These are phyloP conservation scores for Mandrillus leucophaeus DNA, from an alignment of 2,113 vertebrate species.

Conservation along the genomic window DNA sequence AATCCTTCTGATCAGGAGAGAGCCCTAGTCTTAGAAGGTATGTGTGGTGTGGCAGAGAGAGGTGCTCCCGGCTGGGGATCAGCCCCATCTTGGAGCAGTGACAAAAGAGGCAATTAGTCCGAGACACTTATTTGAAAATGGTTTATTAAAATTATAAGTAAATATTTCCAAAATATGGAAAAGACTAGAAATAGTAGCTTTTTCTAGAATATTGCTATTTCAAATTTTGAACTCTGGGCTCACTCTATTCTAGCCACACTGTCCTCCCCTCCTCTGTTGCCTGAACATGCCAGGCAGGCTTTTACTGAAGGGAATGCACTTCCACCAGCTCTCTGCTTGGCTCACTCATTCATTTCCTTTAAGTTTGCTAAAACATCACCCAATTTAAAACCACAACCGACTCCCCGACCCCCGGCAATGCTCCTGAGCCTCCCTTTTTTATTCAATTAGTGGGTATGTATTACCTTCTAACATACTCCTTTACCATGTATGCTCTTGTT, in stretches of 20 bases:
- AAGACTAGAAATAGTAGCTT: background rate
- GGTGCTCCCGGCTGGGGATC: background rate
- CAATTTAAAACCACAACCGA: background rate
- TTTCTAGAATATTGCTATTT: background rate
- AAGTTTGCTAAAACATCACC: background rate
- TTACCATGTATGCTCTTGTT: rapidly evolving
- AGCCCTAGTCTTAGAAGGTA: background rate
- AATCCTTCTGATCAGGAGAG: background rate
- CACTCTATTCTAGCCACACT: background rate
- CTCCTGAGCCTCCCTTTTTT: background rate
- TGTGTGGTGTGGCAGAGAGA: background rate
- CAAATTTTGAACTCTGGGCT: background rate
- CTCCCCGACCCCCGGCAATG: too few species aligned
- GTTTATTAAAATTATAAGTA: slow-evolving; percentile 35
- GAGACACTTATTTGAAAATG: background rate
- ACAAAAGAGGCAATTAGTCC: background rate
- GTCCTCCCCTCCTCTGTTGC: background rate
- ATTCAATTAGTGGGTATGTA: background rate
- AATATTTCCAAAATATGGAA: background rate
- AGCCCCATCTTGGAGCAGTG: background rate
- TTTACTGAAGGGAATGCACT: background rate
- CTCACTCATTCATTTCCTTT: background rate
- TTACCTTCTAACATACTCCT: background rate
- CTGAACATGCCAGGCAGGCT: too few species aligned
- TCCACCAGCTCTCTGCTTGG: background rate